A percentile compares a stretch with the other conserved stretches of the same genome.
These are phyloP conservation scores for Drosophila bocki DNA, from an alignment of 1,140 invertebrate species.

Conservation along the genomic window DNA sequence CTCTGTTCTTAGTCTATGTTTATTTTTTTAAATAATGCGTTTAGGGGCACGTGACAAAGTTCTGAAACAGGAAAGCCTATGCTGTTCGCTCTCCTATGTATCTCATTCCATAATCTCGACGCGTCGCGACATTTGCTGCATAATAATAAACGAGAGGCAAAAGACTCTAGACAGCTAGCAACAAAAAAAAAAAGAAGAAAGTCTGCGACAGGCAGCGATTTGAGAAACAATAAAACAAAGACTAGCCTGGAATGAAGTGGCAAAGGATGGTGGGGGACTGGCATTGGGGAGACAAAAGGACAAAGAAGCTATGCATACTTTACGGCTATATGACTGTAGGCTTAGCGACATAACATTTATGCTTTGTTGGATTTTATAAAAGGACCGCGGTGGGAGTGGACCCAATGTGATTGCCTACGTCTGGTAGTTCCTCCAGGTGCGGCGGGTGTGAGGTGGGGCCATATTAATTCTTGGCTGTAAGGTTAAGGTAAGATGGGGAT, in stretches of 20 bases:
- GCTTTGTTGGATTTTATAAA: slow-evolving; percentile 58
- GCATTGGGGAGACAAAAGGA: slow-evolving; percentile 35
- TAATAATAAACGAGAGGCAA: slow-evolving; percentile 53
- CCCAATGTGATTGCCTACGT: slow-evolving; percentile 44
- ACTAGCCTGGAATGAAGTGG: slow-evolving; percentile 35
- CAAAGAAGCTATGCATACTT: slow-evolving; percentile 50
- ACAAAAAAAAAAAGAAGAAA: slow-evolving; percentile 22
- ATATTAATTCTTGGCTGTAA: slow-evolving; percentile 49
- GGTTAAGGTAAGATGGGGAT: slow-evolving; percentile 54
- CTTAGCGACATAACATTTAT: slow-evolving; percentile 64
- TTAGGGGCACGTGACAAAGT: slow-evolving; percentile 52
- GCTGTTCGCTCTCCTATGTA: slow-evolving; percentile 5
- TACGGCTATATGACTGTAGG: slow-evolving; percentile 55
- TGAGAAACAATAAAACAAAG: slow-evolving; percentile 61
- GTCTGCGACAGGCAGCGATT: slow-evolving; percentile 58
- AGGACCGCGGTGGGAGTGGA: slow-evolving; percentile 9
- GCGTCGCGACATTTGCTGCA: slow-evolving; percentile 61
- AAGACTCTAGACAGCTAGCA: slow-evolving; percentile 24
- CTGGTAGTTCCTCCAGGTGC: slow-evolving; percentile 49
- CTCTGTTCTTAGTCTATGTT: neutral
- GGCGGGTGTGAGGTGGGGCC: slow-evolving; percentile 10
- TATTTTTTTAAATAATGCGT: slow-evolving; percentile 54
- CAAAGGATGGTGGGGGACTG: slow-evolving; percentile 8
- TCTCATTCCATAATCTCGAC: slow-evolving; percentile 52
- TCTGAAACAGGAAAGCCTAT: slow-evolving; percentile 39